Percentiles rank a stretch among this genome's conserved stretches.
Evolutionary conservation across 2,113 vertebrate genomes (phyloP).

Genomic region (Morone saxatilis): DNA sequence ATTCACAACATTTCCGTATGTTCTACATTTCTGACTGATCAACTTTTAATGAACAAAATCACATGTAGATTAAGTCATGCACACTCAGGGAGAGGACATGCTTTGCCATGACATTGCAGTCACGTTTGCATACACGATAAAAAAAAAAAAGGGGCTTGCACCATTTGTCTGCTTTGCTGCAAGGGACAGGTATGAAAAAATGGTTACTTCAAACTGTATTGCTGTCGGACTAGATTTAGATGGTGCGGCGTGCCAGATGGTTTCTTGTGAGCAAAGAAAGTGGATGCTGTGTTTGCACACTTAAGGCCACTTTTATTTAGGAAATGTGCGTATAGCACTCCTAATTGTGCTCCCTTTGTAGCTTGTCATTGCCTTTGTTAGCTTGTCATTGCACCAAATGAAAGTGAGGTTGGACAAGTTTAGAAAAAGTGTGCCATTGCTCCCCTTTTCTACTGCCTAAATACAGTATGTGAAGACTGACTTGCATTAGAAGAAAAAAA

Average conservation of each 20-base stretch:
- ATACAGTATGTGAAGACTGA: too few species aligned
- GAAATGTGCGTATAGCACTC: too few species aligned
- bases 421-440: not conserved
- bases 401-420: not conserved
- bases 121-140: not conserved
- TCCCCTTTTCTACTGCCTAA: too few species aligned
- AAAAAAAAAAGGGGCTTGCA: not conserved
- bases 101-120: not conserved
- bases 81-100: not conserved
- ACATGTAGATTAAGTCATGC: not conserved
- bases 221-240: not conserved
- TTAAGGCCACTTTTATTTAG: not conserved
- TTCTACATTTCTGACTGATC: not conserved
- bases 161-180: too few species aligned
- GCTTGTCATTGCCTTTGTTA: not conserved
- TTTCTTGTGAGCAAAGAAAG: not conserved
- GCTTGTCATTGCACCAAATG: not conserved
- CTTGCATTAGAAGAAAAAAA: too few species aligned
- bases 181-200: not conserved
- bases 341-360: not conserved
- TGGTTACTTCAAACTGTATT: not conserved
- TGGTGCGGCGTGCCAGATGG: not conserved
- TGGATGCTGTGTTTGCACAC: not conserved
- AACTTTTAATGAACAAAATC: not conserved
- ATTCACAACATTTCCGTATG: not conserved